A percentile compares a stretch with the other conserved stretches of the same genome.
Conservation (phyloP, 2,797 vertebrate genomes). For the Potorous gilbertii region DNA sequence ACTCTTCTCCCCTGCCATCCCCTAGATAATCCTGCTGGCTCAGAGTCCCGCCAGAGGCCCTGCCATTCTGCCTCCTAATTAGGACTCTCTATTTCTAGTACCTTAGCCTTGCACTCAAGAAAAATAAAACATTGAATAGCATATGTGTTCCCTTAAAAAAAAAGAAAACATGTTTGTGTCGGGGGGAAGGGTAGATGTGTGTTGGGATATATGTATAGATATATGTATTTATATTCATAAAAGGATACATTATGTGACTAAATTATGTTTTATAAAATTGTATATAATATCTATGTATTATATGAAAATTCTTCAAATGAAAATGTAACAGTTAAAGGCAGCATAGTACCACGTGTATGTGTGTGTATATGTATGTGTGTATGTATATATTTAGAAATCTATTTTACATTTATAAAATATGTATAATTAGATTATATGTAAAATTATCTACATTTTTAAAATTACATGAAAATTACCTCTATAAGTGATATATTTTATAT, state of each 20-base stretch:
- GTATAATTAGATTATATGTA: background rate
- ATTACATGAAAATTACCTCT: background rate
- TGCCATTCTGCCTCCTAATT: slow-evolving; percentile 41
- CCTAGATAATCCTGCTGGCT: background rate
- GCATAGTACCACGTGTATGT: background rate
- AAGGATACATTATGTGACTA: no score
- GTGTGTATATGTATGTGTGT: background rate
- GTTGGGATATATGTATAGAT: background rate
- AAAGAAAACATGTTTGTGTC: slow-evolving; percentile 4
- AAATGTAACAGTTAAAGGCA: background rate
- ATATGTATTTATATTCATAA: background rate
- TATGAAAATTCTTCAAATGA: no score
- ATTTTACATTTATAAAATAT: background rate
- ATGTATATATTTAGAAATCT: no score
- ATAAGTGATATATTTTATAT: background rate
- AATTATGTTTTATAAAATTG: no score
- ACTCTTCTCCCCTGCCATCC: background rate
- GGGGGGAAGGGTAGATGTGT: background rate
- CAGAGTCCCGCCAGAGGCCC: background rate
- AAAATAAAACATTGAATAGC: slow-evolving; percentile 26
- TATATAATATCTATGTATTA: no score
- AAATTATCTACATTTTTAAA: background rate
- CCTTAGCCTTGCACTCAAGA: background rate
- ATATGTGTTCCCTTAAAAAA: slow-evolving; percentile 36
- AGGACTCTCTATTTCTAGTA: slow-evolving; percentile 35